Base-by-base conservation (phyloP, 2,797 vertebrate species). In the Coregonus ussuriensis region DNA sequence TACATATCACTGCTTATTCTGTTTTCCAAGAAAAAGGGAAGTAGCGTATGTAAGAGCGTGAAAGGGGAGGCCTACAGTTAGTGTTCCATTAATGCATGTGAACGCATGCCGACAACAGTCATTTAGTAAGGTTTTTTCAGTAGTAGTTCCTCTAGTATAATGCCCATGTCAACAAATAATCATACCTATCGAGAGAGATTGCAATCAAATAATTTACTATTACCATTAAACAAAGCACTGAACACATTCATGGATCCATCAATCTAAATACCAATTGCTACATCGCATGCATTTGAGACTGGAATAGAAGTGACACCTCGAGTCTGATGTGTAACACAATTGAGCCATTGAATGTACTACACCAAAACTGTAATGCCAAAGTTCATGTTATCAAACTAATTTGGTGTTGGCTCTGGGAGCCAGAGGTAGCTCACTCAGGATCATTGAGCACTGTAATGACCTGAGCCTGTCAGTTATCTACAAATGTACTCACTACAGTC, bases 371-470 rank as follows among this genome's bases (percentile, higher is more conserved):
- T 25, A 25, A 25, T 25, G 25, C 25, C 25, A 25, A 25, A 25
- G 25, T 71, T 80, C 81, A 81, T 77, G 77, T 82, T 85, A 83
- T 83, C 75, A 76, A 73, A 79, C 67, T 79, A 72, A 84, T 84
- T 85, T 74, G 56, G 54, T 75, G 70, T 66, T 81, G 79, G 83
- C 76, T 73, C 68, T 75, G 56, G 71, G 31, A 76, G 82, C 70
- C 74, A 70, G 56, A 75, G 70, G 75, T 74, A 33, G 15, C 35
- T 11, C 31, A 35, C 25, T 13, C 74, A 81, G 92, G 93, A 93
- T 94, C 90, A 91, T 83, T 91, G 88, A 91, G 77, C 91, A 82
- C 87, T 88, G 87, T 92, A 92, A 93, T 92, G 88, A 88, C 89
- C 89, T 83, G 83, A 87, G 88, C 83, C 90, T 79, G 82, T 88